These are phyloP conservation scores for Caenorhabditis elegans DNA, from an alignment of 1,140 invertebrate genomes.

Conservation along the genomic window WBcel235 BX284602.5:8950001-8950500, in stretches of 20 bases:
- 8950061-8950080: background rate
- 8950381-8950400: no score
- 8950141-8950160: slow-evolving; percentile 17
- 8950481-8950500: no score
- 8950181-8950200: background rate
- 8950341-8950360: no score
- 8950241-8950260: slow-evolving; percentile 27
- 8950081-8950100: background rate
- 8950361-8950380: no score
- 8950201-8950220: background rate
- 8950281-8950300: background rate
- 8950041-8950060: background rate
- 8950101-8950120: slow-evolving; percentile 25
- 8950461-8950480: no score
- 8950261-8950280: slow-evolving; percentile 19
- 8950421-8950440: no score
- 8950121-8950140: background rate
- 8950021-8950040: background rate
- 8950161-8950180: slow-evolving; percentile 17
- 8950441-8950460: no score
- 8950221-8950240: background rate
- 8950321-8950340: no score
- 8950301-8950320: no score
- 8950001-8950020: no score
- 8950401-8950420: no score